phyloP scores from a whole-genome alignment of 2,113 vertebrate species.

The Poeciliopsis prolifica region DNA sequence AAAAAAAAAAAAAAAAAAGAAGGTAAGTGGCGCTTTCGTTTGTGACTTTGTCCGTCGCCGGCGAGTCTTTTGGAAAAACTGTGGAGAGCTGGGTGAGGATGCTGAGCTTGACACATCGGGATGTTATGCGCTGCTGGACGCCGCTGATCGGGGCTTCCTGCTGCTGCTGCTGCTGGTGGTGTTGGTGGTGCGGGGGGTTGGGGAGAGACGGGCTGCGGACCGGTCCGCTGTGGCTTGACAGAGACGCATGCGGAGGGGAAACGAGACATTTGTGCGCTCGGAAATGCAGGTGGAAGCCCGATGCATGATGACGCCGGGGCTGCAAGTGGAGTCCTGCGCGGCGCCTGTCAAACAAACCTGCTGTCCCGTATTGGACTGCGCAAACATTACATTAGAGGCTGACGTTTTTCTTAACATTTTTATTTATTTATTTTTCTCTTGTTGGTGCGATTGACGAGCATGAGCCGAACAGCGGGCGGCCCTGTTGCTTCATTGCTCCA shows the following conservation, averaged over 20 bases:
- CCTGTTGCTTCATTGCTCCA: background rate
- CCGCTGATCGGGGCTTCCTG: conserved; percentile 11
- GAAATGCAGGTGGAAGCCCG: conserved; percentile 4
- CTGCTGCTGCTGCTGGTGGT: background rate
- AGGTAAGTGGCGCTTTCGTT: conserved; percentile 64
- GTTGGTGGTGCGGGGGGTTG: background rate
- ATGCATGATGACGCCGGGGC: conserved; percentile 11
- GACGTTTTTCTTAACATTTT: conserved; percentile 5
- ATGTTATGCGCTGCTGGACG: conserved; percentile 57
- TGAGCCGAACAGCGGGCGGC: background rate
- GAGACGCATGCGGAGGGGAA: background rate
- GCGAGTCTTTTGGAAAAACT: conserved; percentile 17
- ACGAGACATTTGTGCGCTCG: background rate
- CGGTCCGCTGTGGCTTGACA: conserved; percentile 23
- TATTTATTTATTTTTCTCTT: background rate
- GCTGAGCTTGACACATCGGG: conserved; percentile 30
- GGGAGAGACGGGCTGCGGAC: conserved; percentile 49
- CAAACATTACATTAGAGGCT: conserved; percentile 32
- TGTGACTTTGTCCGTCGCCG: background rate
- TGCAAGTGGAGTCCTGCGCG: conserved; percentile 31
- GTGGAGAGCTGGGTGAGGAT: conserved; percentile 45
- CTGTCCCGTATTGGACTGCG: conserved; percentile 58
- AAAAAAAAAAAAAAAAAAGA: conserved; percentile 23
- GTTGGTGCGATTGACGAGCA: conserved; percentile 6
- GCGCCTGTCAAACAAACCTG: conserved; percentile 56